Evolutionary conservation across 2,797 vertebrate genomes (phyloP).

Genomic region (Coccyzus lansbergi): DNA sequence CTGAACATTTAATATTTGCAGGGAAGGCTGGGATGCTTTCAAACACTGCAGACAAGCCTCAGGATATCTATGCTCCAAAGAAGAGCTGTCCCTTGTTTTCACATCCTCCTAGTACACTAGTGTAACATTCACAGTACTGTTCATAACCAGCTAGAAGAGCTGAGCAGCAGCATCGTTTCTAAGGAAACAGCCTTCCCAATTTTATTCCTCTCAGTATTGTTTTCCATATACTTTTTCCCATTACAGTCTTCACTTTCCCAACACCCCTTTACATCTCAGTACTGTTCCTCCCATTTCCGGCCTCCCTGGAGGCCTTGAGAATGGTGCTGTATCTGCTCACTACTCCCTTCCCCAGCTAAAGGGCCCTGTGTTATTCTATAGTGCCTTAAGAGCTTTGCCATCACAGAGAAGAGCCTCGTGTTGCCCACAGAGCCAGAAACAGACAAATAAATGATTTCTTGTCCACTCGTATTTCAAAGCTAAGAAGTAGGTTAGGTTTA

Average conservation of each 20-base stretch:
- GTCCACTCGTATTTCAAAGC: background rate
- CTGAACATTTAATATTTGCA: background rate
- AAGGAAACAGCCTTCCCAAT: background rate
- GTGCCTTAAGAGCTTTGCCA: background rate
- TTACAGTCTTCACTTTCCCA: background rate
- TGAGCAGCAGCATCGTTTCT: background rate
- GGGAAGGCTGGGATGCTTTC: background rate
- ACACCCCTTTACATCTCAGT: background rate
- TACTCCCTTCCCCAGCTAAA: background rate
- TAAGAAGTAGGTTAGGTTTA: background rate
- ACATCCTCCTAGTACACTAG: too few relatives aligned
- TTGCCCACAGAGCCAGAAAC: background rate
- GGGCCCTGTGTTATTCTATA: background rate
- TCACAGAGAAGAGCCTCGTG: background rate
- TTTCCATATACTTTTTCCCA: background rate
- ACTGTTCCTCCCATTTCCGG: background rate
- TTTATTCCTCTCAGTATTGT: background rate
- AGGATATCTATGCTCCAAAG: too few relatives aligned
- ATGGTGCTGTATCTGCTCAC: background rate
- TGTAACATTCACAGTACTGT: background rate
- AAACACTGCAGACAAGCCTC: too few relatives aligned
- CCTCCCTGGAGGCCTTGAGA: background rate
- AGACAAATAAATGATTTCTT: background rate
- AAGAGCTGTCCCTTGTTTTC: too few relatives aligned
- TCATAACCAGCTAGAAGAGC: background rate